A percentile compares a stretch with the other conserved stretches of the same genome.
Evolutionary conservation across 2,888 invertebrate species (phyloP).

Genomic region (Isoperla grammatica): DNA sequence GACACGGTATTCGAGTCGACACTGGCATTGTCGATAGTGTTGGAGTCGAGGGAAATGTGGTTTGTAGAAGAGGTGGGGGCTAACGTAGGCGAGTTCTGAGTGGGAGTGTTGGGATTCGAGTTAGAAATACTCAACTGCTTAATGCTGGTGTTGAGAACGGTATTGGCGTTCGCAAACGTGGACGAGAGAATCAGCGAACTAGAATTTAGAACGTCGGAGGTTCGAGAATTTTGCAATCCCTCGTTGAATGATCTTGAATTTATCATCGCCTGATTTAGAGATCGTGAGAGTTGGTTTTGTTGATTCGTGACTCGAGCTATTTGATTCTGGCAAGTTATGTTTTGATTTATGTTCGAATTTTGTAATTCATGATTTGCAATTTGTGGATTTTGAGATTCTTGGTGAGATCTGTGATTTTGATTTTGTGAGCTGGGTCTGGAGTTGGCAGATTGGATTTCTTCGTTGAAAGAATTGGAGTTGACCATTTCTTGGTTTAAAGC

Average conservation of each 20-base stretch:
- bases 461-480: conserved; percentile 1
- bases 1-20: neutral
- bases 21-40: neutral
- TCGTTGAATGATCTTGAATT: conserved; percentile 6
- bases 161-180: neutral
- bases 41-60: neutral
- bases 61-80: neutral
- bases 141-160: conserved; percentile 8
- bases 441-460: conserved; percentile 15
- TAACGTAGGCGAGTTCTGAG: conserved; percentile 1
- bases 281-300: neutral
- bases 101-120: conserved; percentile 2
- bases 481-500: conserved; percentile 1
- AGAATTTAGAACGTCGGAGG: neutral
- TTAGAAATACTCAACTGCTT: conserved; percentile 8
- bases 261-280: conserved; percentile 8
- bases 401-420: conserved; percentile 12
- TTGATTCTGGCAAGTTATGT: neutral
- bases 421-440: conserved; percentile 11
- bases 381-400: too few relatives aligned
- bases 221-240: neutral
- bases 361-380: conserved; percentile 18
- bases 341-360: conserved; percentile 8
- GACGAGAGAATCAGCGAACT: neutral
- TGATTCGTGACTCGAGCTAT: neutral